Conservation (phyloP, 2,888 invertebrate species). For the Nasonovia ribisnigri region DNA sequence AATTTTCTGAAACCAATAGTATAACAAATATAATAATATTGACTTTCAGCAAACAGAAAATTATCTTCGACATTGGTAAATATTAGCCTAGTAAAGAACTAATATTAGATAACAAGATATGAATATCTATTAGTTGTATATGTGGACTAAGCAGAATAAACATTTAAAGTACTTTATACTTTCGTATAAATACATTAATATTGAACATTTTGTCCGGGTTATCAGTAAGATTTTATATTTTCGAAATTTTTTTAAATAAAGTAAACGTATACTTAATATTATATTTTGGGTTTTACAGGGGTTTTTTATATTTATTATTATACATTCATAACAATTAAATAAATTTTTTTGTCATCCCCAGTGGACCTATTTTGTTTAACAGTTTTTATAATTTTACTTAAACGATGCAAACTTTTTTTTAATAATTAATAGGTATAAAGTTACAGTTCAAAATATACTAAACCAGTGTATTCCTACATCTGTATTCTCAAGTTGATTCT, state of each 20-base stretch:
- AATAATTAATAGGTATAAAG: neutral
- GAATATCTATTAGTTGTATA: neutral
- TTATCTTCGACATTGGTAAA: no score
- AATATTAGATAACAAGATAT: neutral
- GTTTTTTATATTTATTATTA: neutral
- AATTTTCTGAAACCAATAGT: no score
- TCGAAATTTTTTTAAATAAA: neutral
- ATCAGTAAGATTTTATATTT: neutral
- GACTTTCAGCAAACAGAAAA: no score
- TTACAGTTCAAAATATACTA: neutral
- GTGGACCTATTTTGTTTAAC: neutral
- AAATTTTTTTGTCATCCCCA: neutral
- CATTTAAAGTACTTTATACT: neutral
- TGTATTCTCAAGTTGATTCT: neutral
- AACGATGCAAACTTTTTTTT: neutral
- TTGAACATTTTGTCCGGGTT: neutral
- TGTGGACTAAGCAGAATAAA: neutral
- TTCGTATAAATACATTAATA: neutral
- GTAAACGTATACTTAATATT: neutral
- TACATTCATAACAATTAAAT: neutral
- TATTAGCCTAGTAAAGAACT: neutral
- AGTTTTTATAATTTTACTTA: neutral
- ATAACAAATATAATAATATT: no score
- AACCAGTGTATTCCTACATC: neutral
- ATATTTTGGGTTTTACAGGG: neutral